A percentile compares a stretch with the other conserved stretches of the same genome.
Conservation (phyloP, 1,140 invertebrate species). For the Zaprionus tsacasi region DNA sequence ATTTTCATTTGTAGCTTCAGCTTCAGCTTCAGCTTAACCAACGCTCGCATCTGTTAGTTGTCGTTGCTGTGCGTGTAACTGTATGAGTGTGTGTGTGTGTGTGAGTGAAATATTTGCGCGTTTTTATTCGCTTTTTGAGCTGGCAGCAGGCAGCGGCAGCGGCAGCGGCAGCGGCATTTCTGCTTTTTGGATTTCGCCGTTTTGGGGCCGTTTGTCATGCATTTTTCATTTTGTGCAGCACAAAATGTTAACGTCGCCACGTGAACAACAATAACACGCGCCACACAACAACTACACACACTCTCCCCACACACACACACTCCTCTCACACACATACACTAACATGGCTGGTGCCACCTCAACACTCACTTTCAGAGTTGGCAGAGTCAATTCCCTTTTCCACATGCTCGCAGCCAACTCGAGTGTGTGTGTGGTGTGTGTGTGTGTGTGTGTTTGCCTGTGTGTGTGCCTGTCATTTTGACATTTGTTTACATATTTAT, state of each 20-base stretch:
- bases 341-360: not conserved
- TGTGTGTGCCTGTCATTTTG: constrained; percentile 68
- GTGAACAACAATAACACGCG: constrained; percentile 70
- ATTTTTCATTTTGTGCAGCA: constrained; percentile 70
- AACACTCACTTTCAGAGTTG: constrained; percentile 16
- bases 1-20: not conserved
- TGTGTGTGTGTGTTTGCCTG: constrained; percentile 9
- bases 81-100: constrained; percentile 32
- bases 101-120: constrained; percentile 74
- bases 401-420: constrained; percentile 20
- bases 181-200: constrained; percentile 15
- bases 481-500: constrained; percentile 83
- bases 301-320: not conserved
- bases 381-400: constrained; percentile 36
- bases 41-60: constrained; percentile 65
- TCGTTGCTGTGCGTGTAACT: constrained; percentile 39
- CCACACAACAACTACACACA: constrained; percentile 12
- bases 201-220: constrained; percentile 75
- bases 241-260: constrained; percentile 73
- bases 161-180: not conserved
- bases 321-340: not conserved
- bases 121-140: constrained; percentile 61
- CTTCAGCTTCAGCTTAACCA: constrained; percentile 3
- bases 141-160: no score
- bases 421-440: constrained; percentile 29